phyloP scores from a whole-genome alignment of 1,140 invertebrate species.

The Drosophila mayri region DNA sequence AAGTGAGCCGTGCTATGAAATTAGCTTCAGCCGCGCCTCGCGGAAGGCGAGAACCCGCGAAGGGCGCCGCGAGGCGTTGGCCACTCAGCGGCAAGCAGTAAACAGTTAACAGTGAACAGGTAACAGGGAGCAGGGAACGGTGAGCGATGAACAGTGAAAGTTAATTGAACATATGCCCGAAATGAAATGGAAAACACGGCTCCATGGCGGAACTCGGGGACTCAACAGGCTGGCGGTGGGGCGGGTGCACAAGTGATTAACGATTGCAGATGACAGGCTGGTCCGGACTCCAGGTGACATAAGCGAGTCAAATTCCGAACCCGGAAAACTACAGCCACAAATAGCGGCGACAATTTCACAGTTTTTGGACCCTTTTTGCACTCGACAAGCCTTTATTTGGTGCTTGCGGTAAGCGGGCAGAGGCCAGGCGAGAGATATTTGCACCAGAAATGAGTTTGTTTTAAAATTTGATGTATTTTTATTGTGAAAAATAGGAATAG shows the following conservation, averaged over 20 bases:
- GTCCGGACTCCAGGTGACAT: conserved; percentile 16
- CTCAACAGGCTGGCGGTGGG: conserved; percentile 25
- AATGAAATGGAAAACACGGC: conserved; percentile 37
- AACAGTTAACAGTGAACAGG: conserved; percentile 28
- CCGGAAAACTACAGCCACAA: not conserved
- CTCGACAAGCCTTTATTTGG: conserved; percentile 13
- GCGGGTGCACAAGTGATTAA: conserved; percentile 27
- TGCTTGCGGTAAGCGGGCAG: too few species aligned
- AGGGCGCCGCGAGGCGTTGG: conserved; percentile 58
- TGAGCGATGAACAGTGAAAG: conserved; percentile 49
- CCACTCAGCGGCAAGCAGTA: conserved; percentile 1
- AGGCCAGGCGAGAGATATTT: not conserved
- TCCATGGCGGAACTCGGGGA: conserved; percentile 2
- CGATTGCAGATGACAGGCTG: conserved; percentile 34
- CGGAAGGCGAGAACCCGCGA: conserved; percentile 30
- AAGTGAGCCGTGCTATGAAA: conserved; percentile 37
- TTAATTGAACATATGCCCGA: conserved; percentile 51
- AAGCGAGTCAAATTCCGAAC: conserved; percentile 25
- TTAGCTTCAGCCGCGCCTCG: conserved; percentile 9
- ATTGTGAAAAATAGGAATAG: not conserved
- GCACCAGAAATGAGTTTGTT: not conserved
- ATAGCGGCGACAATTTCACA: conserved; percentile 14
- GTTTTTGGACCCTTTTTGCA: conserved; percentile 14
- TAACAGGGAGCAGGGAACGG: not conserved
- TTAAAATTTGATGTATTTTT: not conserved